Percentiles rank a stretch among this genome's conserved stretches.
phyloP scores from a whole-genome alignment of 2,888 invertebrate genomes.

The Tromatobia lineatoria region DNA sequence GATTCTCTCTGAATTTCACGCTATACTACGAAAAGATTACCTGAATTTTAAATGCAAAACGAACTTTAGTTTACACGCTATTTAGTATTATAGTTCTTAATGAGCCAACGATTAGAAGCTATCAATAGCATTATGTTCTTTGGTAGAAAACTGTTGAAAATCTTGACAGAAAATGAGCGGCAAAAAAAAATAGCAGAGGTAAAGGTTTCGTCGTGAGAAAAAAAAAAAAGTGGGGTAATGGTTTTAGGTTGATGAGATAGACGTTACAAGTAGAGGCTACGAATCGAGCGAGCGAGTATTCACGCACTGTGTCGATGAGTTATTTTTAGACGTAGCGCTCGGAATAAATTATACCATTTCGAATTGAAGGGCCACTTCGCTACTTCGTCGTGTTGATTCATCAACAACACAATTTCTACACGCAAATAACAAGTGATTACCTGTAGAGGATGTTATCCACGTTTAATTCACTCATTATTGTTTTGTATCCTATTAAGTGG shows the following conservation, averaged over 20 bases:
- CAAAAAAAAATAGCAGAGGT: neutral
- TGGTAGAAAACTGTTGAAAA: neutral
- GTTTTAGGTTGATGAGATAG: neutral
- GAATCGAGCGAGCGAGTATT: constrained; percentile 30
- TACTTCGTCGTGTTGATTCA: constrained; percentile 29
- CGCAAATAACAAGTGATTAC: neutral
- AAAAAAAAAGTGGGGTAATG: neutral
- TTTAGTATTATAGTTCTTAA: neutral
- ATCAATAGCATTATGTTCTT: neutral
- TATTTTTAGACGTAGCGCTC: constrained; percentile 74
- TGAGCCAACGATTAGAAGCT: neutral
- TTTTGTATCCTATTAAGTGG: neutral
- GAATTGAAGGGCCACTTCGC: constrained; percentile 61
- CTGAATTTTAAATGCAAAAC: neutral
- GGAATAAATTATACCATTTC: constrained; percentile 77
- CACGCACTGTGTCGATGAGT: constrained; percentile 65
- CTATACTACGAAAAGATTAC: no score
- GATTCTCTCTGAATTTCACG: no score
- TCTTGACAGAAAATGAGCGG: neutral
- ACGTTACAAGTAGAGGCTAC: neutral
- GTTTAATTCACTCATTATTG: neutral
- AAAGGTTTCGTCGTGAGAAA: neutral
- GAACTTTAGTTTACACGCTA: neutral
- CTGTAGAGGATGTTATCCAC: neutral
- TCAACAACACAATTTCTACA: constrained; percentile 3